Evolutionary conservation across 2,797 vertebrate species (phyloP), one percentile per base, ranked within the genome.

Genomic region (Hippocampus kuda): DNA sequence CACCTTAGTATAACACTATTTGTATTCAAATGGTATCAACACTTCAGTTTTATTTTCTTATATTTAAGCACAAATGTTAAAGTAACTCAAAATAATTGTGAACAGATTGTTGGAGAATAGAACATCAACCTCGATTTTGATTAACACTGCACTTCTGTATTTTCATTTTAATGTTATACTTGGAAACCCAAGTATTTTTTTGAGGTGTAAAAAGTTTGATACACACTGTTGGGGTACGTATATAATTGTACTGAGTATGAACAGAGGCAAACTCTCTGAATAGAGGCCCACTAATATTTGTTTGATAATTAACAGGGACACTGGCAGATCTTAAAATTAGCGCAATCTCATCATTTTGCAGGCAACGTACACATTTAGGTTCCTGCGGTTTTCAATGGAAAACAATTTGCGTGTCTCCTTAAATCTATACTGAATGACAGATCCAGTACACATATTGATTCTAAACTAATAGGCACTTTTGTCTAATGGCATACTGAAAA

Each of bases 361-460:
- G 12, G 61, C 34, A 51, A 51, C 8, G 20, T 18, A 38, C 16
- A 38, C 59, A 34, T 16, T 34, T 41, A 11, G 5, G 22, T 49
- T 68, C 54, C 56, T 66, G 49, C 61, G 65, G 46, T 70, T 75
- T 66, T 51, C 41, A 27, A 46, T 22, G 38, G 38, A 26, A 68
- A 75, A n/a, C 53, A 30, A 68, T 38, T 64, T 64, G 30, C 61
- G 63, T 0, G 2, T 42, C 20, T 49, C 46, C 13, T 0, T 74
- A n/a, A 68, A 26, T 62, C 66, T 30, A 2, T 65, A 54, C 62
- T 68, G 22, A 69, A 65, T 20, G 49, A 61, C 18, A 44, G 22
- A 24, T 13, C 44, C 22, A 38, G 34, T 38, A 38, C 34, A 34
- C 2, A 8, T 74, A 79, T 76, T 82, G 80, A 82, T 77, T 80